Conservation (phyloP, 2,113 vertebrate species). For the Otus sunia region DNA sequence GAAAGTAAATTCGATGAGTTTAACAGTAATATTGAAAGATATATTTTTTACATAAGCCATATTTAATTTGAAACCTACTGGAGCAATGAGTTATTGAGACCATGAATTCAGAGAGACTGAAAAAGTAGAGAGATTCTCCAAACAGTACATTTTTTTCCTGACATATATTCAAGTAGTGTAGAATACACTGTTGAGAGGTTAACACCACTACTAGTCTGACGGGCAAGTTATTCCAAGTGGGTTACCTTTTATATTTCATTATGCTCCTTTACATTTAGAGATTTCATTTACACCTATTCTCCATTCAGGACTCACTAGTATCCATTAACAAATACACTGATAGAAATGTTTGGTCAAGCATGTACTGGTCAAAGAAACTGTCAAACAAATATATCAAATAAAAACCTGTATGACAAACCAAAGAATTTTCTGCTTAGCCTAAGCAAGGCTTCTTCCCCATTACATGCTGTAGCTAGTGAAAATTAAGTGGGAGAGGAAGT, state of each 20-base stretch:
- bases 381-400: background rate
- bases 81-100: background rate
- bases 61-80: background rate
- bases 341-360: background rate
- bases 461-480: background rate
- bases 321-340: background rate
- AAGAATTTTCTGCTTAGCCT: background rate
- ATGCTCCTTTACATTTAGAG: background rate
- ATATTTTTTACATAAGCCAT: background rate
- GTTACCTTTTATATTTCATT: background rate
- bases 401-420: background rate
- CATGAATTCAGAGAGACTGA: background rate
- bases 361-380: background rate
- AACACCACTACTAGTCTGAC: background rate
- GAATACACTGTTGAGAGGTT: background rate
- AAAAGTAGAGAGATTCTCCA: background rate
- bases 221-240: background rate
- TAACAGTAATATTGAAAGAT: background rate
- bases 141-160: background rate
- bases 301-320: background rate
- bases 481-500: background rate
- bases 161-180: background rate
- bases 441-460: background rate
- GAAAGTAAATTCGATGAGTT: background rate
- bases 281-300: background rate